phyloP scores from a whole-genome alignment of 1,140 invertebrate genomes.

The Plectrocnemia conspersa region DNA sequence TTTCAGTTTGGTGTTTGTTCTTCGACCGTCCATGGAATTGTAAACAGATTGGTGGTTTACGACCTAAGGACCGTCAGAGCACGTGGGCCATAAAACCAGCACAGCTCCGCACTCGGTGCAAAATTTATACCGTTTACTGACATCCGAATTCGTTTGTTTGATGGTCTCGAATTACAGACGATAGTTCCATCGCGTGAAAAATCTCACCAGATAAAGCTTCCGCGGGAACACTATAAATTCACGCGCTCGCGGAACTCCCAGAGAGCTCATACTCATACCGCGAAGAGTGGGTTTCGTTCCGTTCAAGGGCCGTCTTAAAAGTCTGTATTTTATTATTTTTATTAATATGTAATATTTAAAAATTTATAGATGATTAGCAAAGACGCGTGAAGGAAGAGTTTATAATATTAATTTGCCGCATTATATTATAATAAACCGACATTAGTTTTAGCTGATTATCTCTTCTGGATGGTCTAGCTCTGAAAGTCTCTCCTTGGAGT shows the following conservation, averaged over 20 bases:
- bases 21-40: too few species aligned
- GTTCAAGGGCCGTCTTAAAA: not conserved
- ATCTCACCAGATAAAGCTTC: too few species aligned
- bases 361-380: too few species aligned
- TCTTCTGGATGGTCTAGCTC: too few species aligned
- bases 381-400: too few species aligned
- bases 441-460: too few species aligned
- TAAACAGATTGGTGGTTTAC: not conserved
- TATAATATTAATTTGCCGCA: too few species aligned
- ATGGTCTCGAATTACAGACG: conserved; percentile 13
- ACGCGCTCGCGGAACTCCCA: not conserved
- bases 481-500: too few species aligned
- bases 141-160: conserved; percentile 2
- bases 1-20: not conserved
- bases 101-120: not conserved
- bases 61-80: not conserved
- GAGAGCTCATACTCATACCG: not conserved
- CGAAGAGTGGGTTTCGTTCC: not conserved
- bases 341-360: too few species aligned
- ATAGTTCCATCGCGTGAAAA: conserved; percentile 14
- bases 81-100: conserved; percentile 4
- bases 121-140: conserved; percentile 1
- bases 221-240: not conserved
- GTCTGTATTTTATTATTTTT: too few species aligned
- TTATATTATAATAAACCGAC: too few species aligned